Percentiles rank a stretch among this genome's conserved stretches.
Evolutionary conservation across 30 jellyfish, hydroid and myxozoan species (phyloP).

Genomic region (Haliclystus octoradiatus): DNA sequence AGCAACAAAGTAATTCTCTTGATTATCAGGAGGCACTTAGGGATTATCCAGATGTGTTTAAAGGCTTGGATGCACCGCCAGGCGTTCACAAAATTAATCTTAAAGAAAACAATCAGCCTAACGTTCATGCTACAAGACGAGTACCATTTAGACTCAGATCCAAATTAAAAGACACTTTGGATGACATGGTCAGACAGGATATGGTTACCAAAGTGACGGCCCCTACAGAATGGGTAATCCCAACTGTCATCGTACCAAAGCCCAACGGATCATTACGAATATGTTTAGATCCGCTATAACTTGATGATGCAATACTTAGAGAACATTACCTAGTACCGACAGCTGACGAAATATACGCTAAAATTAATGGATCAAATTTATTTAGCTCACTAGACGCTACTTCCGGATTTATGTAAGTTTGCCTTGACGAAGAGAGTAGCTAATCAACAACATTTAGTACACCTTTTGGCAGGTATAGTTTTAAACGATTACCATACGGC

Average conservation of each 20-base stretch:
- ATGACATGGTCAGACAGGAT: slow-evolving; percentile 24
- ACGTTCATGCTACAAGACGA: slow-evolving; percentile 18
- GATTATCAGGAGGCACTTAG: no score
- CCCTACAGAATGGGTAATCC: slow-evolving; percentile 67
- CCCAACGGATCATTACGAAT: slow-evolving; percentile 62
- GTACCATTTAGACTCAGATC: slow-evolving; percentile 39
- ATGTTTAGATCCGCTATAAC: slow-evolving; percentile 66
- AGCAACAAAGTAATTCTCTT: no score
- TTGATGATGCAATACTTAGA: slow-evolving; percentile 46
- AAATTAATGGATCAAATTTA: slow-evolving; percentile 51
- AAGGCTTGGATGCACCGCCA: no score
- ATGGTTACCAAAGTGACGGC: slow-evolving; percentile 28
- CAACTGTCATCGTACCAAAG: slow-evolving; percentile 34
- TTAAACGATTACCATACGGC: slow-evolving; percentile 52
- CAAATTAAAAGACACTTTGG: slow-evolving; percentile 39
- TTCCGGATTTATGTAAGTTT: slow-evolving; percentile 27
- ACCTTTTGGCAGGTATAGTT: slow-evolving; percentile 58
- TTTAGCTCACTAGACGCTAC: slow-evolving; percentile 60
- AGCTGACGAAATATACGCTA: slow-evolving; percentile 38
- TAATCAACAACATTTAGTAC: slow-evolving; percentile 40
- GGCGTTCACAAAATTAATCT: slow-evolving; percentile 49
- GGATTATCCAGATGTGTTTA: no score
- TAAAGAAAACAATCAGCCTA: slow-evolving; percentile 46
- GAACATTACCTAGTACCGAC: slow-evolving; percentile 59
- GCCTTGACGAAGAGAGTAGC: slow-evolving; percentile 40